Base-by-base conservation (phyloP, 2,113 vertebrate species). In the Drymodes brunneopygia region DNA sequence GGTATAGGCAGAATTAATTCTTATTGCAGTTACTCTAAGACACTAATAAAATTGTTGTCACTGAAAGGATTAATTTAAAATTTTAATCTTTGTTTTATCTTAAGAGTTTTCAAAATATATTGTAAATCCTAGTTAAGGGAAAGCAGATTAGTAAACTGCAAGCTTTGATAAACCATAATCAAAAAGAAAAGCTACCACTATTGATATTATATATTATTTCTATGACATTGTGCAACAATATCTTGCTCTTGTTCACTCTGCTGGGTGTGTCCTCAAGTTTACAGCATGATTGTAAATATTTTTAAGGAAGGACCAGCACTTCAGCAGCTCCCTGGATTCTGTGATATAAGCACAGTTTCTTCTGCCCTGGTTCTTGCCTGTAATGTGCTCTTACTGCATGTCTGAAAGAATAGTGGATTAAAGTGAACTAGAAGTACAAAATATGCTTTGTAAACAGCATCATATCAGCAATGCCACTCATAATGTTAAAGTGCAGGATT, bases 71-170 rank as follows among this genome's bases (percentile, higher is more conserved):
- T 54, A 6, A 33, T 69, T 94, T 94, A 36, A 82, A 87, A 86
- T 70, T 22, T 75, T 45, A 50, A 24, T 40, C 35, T 62, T 56
- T 58, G 36, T 88, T 78, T 87, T 66, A 54, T 51, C 8, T 14
- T n/a, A n/a, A 42, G 4, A 4, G 11, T 80, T 77, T 83, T 91
- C 31, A 88, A 42, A 48, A 45, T 2, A 81, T 50, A 77, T 25
- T 94, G 72, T 93, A 93, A 97, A 96, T 95, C 97, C 60, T 77
- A 80, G 51, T 66, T 86, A 53, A 70, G 64, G 72, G 58, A 83
- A 94, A 97, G 81, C 42, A 86, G 66, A 31, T 92, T 78, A 92
- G 85, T 61, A 44, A 31, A 53, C 42, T 71, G 38, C 24, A 93
- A 71, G 60, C 45, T 92, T 74, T 67, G 23, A 96, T 82, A 86